Base-by-base conservation (phyloP, 2,888 invertebrate species). In the Drosophila recens region DNA sequence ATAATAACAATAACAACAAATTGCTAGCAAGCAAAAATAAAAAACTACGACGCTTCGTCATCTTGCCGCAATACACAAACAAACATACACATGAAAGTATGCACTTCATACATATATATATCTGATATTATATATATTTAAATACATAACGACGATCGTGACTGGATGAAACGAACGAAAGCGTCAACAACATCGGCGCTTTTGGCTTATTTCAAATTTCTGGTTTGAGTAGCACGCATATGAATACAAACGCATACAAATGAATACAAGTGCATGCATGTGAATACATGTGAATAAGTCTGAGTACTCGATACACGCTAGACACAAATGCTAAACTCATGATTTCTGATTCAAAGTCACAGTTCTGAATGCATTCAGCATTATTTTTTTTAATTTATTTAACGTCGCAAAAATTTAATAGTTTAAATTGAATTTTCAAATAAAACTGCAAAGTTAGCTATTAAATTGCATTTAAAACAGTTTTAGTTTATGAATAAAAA, bases 211-310 rank as follows among this genome's bases (percentile, higher is more conserved):
- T 84, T 67, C 43, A 63, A 71, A 67, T 72, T 70, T 87, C 72
- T 80, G 75, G 82, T 74, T 87, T 87, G 69, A 74, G 72, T 83
- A 79, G 82, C 88, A 78, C 69, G 88, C 85, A 70, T 59, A 30
- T 20, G 59, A 42, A 38, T 54, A 53, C 45, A 52, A 51, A 49
- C 46, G 61, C 53, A 62, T 62, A 45, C 54, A 36, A 13, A 13
- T 17, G 48, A 64, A 48, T 40, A 42, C 48, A 27, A 9, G 6
- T 33, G 63, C 53, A 56, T 56, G 45, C 27, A 40, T 46, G 20
- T 20, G 40, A 40, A 51, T 52, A 23, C 13, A 27, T 23, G 13
- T 23, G 13, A 34, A 15, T 15, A 23, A 6, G 34, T 8, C 3
- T 36, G 4, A 20, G 49, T 17, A 38, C 15, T 40, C 33, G 4